A percentile compares a stretch with the other conserved stretches of the same genome.
phyloP scores from a whole-genome alignment of 2,888 invertebrate species.

The Celastrina argiolus region DNA sequence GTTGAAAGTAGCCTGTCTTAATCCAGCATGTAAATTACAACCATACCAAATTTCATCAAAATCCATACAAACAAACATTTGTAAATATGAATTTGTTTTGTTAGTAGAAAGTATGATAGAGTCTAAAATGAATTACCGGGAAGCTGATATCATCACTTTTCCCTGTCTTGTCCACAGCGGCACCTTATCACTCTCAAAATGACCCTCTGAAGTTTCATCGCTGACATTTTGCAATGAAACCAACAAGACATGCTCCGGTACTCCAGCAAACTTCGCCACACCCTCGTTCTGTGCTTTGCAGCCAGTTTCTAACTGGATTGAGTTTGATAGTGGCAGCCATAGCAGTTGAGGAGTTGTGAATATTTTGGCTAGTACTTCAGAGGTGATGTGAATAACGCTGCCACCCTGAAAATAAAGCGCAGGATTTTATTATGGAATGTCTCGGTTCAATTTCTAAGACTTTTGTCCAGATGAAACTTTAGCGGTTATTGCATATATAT shows the following conservation, averaged over 20 bases:
- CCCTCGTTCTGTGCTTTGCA: constrained; percentile 80
- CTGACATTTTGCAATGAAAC: constrained; percentile 84
- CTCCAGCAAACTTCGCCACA: constrained; percentile 84
- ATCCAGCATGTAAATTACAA: too few species aligned
- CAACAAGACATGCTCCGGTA: constrained; percentile 68
- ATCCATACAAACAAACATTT: too few species aligned
- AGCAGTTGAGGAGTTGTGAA: constrained; percentile 79
- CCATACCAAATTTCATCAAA: too few species aligned
- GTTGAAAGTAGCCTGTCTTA: too few species aligned
- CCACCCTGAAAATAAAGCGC: constrained; percentile 80
- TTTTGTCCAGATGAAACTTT: not conserved
- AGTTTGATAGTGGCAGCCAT: constrained; percentile 84
- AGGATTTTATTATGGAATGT: not conserved
- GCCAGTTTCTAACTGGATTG: constrained; percentile 81
- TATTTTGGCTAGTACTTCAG: constrained; percentile 84
- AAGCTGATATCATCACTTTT: constrained; percentile 80
- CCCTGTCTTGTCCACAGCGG: constrained; percentile 90
- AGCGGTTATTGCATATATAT: too few species aligned
- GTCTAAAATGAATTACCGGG: constrained; percentile 64
- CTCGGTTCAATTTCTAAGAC: too few species aligned
- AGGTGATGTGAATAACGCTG: constrained; percentile 88
- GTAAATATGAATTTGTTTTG: too few species aligned
- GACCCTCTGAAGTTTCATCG: constrained; percentile 81
- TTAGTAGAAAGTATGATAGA: too few species aligned
- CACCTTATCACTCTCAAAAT: constrained; percentile 82